Evolutionary conservation across 2,797 vertebrate genomes (phyloP).

Genomic region (Falco novaeseelandiae): DNA sequence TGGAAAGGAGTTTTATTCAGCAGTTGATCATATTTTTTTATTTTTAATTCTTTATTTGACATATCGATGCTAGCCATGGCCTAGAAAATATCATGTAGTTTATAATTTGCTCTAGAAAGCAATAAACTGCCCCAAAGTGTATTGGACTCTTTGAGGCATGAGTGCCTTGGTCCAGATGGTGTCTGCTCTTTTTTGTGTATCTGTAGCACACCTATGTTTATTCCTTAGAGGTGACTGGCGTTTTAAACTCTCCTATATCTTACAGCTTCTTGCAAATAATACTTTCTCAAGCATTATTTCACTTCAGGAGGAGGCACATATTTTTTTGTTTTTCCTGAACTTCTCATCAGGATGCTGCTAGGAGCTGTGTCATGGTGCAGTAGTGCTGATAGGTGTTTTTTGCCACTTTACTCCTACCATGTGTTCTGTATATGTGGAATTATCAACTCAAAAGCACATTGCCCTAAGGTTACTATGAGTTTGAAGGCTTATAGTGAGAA

Average conservation of each 20-base stretch:
- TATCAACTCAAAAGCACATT: background rate
- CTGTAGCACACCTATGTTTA: background rate
- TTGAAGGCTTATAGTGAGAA: background rate
- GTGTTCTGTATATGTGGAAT: background rate
- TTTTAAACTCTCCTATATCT: background rate
- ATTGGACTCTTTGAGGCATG: background rate
- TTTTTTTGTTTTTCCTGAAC: background rate
- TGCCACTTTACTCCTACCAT: background rate
- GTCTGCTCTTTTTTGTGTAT: background rate
- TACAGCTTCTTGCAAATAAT: background rate
- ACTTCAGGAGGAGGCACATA: background rate
- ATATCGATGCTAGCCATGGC: background rate
- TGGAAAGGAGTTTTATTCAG: background rate
- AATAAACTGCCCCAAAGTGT: background rate
- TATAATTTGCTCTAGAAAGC: background rate
- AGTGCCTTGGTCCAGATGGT: background rate
- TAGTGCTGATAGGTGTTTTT: background rate
- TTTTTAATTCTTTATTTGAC: background rate
- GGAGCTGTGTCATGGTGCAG: background rate
- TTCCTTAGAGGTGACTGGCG: background rate
- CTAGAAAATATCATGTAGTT: background rate
- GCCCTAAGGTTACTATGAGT: background rate
- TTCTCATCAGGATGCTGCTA: background rate
- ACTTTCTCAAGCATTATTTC: background rate
- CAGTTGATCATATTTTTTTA: background rate